Conservation (phyloP, 2,888 invertebrate species). For the Drepana falcataria region DNA sequence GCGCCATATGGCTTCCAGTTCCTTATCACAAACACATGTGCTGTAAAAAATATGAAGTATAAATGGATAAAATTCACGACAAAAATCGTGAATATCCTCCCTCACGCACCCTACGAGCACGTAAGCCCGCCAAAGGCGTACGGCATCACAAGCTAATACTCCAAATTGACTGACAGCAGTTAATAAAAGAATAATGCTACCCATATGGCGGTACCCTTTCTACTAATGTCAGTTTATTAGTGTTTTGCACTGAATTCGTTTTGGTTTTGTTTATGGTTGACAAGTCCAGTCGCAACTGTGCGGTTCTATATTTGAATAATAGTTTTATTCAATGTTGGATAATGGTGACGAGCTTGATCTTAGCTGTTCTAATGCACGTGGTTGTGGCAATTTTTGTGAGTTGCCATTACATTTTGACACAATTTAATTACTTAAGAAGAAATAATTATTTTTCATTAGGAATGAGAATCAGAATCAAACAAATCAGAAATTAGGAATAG, state of each 20-base stretch:
- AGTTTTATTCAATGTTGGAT: constrained; percentile 4
- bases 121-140: constrained; percentile 38
- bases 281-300: no score
- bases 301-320: not conserved
- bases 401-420: no score
- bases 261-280: not conserved
- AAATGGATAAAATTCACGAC: not conserved
- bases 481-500: no score
- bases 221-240: constrained; percentile 13
- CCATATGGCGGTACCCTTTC: constrained; percentile 69
- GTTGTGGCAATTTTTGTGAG: no score
- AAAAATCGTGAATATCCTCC: not conserved
- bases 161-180: constrained; percentile 72
- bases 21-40: no score
- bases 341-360: no score
- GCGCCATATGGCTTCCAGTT: no score
- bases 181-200: constrained; percentile 69
- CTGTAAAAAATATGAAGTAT: no score
- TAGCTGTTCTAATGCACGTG: no score
- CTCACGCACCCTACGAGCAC: constrained; percentile 33
- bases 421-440: no score
- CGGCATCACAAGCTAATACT: constrained; percentile 57
- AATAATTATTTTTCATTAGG: no score
- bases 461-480: no score
- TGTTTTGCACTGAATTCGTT: constrained; percentile 27